Conservation (phyloP, 2,888 invertebrate genomes). For the Limenitis camilla region DNA sequence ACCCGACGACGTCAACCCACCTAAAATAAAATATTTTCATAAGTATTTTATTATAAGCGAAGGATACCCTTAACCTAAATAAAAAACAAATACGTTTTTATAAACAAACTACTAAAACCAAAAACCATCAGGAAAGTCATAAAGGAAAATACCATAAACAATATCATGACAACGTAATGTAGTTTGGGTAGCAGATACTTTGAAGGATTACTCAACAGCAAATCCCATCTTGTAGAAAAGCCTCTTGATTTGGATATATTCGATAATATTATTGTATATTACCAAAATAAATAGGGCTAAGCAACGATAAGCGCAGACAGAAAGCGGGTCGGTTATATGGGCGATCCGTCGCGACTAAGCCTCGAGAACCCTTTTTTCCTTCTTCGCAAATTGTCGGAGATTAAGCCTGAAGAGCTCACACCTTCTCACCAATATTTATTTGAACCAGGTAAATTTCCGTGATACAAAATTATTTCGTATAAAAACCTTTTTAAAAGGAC, state of each 20-base stretch:
- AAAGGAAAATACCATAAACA: not conserved
- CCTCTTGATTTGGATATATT: constrained; percentile 42
- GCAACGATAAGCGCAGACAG: constrained; percentile 51
- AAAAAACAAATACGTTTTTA: no score
- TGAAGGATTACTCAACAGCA: constrained; percentile 22
- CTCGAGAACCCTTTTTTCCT: constrained; percentile 64
- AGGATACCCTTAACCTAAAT: no score
- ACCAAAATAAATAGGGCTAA: constrained; percentile 56
- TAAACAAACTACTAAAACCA: no score
- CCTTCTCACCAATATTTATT: constrained; percentile 66
- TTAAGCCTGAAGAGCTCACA: constrained; percentile 63
- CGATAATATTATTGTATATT: constrained; percentile 46
- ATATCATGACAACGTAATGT: constrained; percentile 7
- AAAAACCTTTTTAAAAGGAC: not conserved
- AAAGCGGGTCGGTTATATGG: constrained; percentile 48
- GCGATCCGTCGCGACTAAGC: constrained; percentile 51
- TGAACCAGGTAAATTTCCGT: constrained; percentile 53
- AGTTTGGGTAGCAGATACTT: constrained; percentile 7
- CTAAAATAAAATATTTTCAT: no score
- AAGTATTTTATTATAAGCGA: no score
- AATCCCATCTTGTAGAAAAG: constrained; percentile 26
- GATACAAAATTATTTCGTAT: constrained; percentile 44
- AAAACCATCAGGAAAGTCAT: no score
- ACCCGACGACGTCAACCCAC: no score
- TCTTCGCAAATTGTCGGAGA: constrained; percentile 70